Percentiles rank a stretch among this genome's conserved stretches.
Evolutionary conservation across 2,113 vertebrate genomes (phyloP).

Genomic region (Oophaga pumilio): DNA sequence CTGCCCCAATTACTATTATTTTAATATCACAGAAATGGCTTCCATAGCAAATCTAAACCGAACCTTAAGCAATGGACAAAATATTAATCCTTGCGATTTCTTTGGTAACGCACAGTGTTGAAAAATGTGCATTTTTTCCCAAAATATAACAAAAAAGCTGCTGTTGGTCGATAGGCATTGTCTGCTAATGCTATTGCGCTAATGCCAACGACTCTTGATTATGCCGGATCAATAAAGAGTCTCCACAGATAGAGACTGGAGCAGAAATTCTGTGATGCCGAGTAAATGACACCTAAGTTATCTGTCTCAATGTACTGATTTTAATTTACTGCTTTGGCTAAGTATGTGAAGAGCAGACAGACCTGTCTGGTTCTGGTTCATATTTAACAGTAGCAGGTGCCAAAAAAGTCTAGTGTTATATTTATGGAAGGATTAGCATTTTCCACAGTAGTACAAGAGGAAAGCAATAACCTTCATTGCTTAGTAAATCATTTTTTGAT

Average conservation of each 20-base stretch:
- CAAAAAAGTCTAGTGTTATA: not conserved
- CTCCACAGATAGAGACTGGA: constrained; percentile 71
- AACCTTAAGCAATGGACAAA: not conserved
- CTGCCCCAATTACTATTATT: no score
- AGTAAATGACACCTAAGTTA: constrained; percentile 71
- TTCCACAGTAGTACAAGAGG: not conserved
- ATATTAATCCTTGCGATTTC: constrained; percentile 13
- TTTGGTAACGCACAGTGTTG: constrained; percentile 9
- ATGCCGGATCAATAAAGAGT: constrained; percentile 70
- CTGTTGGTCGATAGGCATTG: constrained; percentile 75
- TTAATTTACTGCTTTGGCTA: constrained; percentile 63
- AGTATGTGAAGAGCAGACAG: not conserved
- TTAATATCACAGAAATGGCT: not conserved
- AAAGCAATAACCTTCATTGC: no score
- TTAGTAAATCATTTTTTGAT: no score
- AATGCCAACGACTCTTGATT: constrained; percentile 64
- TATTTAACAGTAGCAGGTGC: not conserved
- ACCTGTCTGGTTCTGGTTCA: not conserved
- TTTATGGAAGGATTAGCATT: not conserved
- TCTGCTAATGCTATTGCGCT: constrained; percentile 72
- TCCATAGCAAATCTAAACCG: not conserved
- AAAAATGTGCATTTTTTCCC: constrained; percentile 62
- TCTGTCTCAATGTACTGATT: constrained; percentile 62
- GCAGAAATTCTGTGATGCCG: constrained; percentile 61
- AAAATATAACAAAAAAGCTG: constrained; percentile 78